Evolutionary conservation across 1,140 invertebrate genomes (phyloP).

Genomic region (Drosophila pseudoananassae): DNA sequence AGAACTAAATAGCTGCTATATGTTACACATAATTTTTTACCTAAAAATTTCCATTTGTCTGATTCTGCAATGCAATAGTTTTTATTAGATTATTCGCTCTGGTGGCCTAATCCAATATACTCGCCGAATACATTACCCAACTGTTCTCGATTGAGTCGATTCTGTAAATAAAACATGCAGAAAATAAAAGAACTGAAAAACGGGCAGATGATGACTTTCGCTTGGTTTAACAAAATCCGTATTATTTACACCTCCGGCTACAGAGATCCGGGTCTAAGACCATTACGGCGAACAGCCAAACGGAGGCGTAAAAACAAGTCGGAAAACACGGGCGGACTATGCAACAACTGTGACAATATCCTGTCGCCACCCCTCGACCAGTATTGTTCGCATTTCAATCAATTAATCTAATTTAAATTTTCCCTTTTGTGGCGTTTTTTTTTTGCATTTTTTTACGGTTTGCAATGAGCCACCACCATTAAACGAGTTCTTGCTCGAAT

Average conservation of each 20-base stretch:
- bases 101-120: conserved; percentile 31
- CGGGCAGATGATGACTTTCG: conserved; percentile 45
- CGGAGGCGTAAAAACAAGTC: conserved; percentile 42
- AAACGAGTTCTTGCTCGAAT: conserved; percentile 60
- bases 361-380: conserved; percentile 26
- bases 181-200: conserved; percentile 6
- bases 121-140: conserved; percentile 5
- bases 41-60: neutral
- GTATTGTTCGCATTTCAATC: conserved; percentile 72
- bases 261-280: conserved; percentile 45
- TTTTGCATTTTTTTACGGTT: conserved; percentile 22
- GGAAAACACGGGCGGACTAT: conserved; percentile 57
- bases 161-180: conserved; percentile 12
- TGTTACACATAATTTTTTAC: neutral
- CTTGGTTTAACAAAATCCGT: conserved; percentile 78
- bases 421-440: conserved; percentile 50
- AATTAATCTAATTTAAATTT: conserved; percentile 84
- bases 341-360: conserved; percentile 61
- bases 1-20: too few species aligned
- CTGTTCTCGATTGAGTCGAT: conserved; percentile 20
- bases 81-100: conserved; percentile 22
- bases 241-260: conserved; percentile 77
- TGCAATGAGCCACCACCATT: conserved; percentile 59
- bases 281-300: conserved; percentile 36
- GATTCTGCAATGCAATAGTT: conserved; percentile 16